Base-by-base conservation (phyloP, 2,113 vertebrate species). In the Lonchura striata region DNA sequence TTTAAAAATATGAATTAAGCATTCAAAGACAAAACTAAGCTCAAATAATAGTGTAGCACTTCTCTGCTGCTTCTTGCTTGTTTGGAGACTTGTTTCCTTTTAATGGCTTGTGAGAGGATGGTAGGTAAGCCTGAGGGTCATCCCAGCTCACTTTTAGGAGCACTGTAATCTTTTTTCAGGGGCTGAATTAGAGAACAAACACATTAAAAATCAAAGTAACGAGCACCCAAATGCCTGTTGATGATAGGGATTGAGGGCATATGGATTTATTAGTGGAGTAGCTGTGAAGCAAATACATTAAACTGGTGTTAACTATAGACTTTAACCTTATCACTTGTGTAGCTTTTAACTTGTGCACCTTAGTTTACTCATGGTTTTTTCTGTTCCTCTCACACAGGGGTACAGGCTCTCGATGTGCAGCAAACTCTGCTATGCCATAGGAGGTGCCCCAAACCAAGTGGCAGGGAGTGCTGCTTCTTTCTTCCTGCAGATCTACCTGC, bases 401-500 rank as follows among this genome's bases (percentile, higher is more conserved):
- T 85, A 96, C 74, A 98, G 94, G 88, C 97, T 99, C 76, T 98
- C 99, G 0, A 71, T 98, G 57, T 98, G 98, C 72, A 97, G 97
- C 42, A 99, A 99, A 77, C 17, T 99, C 42, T 99, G 99, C 94
- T 99, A 99, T 13, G 99, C 99, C 53, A 98, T 99, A 30, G 99
- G 99, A n/a, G 99, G 99, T 4, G 98, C 98, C 9, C 99, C 99
- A 39, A 99, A 99, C 93, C 99, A 99, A 92, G 98, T 99, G 88
- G 99, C 99, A 5, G 98, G 98, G 86, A 99, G 99, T 10, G 99
- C 99, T 66, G 98, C 98, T 1, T 98, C 99, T 56, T 99, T 99
- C 96, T 99, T 99, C 97, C 98, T 99, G 76, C 99, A 99, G 91
- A 99, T 99, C 96, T 99, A 99, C 97, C 98, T 99, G 92, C 98